Evolutionary conservation across 2,888 invertebrate genomes (phyloP).

Genomic region (Tetrapedia diversipes): DNA sequence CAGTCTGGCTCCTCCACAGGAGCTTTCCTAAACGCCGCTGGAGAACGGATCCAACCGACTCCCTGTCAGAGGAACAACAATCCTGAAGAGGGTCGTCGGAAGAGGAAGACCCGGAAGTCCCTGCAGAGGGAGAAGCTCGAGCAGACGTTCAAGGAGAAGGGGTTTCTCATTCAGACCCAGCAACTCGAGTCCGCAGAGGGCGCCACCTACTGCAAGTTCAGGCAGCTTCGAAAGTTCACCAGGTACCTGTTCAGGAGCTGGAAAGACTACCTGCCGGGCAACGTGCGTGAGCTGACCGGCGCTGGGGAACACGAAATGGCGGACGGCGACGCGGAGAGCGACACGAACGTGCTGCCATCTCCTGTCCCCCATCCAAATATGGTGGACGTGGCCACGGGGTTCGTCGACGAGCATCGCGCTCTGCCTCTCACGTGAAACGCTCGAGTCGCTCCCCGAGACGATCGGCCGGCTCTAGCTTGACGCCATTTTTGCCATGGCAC

Average conservation of each 20-base stretch:
- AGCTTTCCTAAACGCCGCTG: conserved; percentile 83
- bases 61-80: conserved; percentile 65
- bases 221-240: conserved; percentile 95
- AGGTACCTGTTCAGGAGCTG: conserved; percentile 95
- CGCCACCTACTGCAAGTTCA: conserved; percentile 96
- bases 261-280: conserved; percentile 95
- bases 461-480: conserved; percentile 9
- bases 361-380: conserved; percentile 64
- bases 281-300: conserved; percentile 83
- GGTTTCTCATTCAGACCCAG: conserved; percentile 96
- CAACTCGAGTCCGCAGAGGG: conserved; percentile 96
- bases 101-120: conserved; percentile 92
- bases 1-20: conserved; percentile 84
- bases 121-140: conserved; percentile 93
- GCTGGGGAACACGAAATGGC: conserved; percentile 65
- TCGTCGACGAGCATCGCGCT: conserved; percentile 75
- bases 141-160: conserved; percentile 96
- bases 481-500: background rate
- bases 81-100: conserved; percentile 83
- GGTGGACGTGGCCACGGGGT: conserved; percentile 69
- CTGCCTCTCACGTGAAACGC: conserved; percentile 74
- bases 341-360: conserved; percentile 59
- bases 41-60: conserved; percentile 83
- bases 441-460: background rate
- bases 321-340: conserved; percentile 71